phyloP scores from a whole-genome alignment of 2,113 vertebrate species.

The Perognathus longimembris region DNA sequence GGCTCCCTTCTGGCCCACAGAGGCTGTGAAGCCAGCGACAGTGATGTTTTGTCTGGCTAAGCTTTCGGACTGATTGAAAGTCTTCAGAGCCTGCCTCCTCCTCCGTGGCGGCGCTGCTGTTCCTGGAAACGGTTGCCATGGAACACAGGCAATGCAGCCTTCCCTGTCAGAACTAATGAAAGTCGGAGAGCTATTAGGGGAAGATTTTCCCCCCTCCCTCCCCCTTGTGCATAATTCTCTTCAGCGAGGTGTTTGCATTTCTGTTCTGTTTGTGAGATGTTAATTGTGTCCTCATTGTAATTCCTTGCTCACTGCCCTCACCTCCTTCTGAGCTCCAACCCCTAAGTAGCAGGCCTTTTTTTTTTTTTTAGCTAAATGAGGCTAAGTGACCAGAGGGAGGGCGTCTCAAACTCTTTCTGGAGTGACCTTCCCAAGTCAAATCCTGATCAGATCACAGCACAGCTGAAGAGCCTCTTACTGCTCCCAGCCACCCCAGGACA shows the following conservation, averaged over 20 bases:
- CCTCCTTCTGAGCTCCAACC: slow-evolving; percentile 46
- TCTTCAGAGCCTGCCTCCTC: slow-evolving; percentile 70
- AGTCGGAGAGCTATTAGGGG: slow-evolving; percentile 40
- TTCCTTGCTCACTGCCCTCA: slow-evolving; percentile 61
- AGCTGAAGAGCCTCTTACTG: not conserved
- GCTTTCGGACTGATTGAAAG: slow-evolving; percentile 81
- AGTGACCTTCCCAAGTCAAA: slow-evolving; percentile 25
- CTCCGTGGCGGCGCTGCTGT: slow-evolving; percentile 68
- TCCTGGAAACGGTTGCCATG: slow-evolving; percentile 85
- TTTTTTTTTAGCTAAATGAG: slow-evolving; percentile 61
- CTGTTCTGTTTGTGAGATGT: slow-evolving; percentile 73
- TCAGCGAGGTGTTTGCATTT: slow-evolving; percentile 68
- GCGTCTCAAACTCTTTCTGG: not conserved
- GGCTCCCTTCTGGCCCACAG: slow-evolving; percentile 48
- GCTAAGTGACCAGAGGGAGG: slow-evolving; percentile 35
- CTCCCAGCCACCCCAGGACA: not conserved
- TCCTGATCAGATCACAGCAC: not conserved
- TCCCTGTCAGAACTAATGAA: slow-evolving; percentile 75
- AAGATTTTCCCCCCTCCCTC: slow-evolving; percentile 34
- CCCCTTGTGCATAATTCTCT: not conserved
- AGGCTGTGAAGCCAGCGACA: slow-evolving; percentile 65
- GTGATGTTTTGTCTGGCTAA: slow-evolving; percentile 81
- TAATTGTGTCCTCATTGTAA: slow-evolving; percentile 77
- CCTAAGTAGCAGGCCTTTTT: slow-evolving; percentile 44
- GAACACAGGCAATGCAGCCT: slow-evolving; percentile 66